Conservation (phyloP, 2,888 invertebrate species). For the Myathropa florea region DNA sequence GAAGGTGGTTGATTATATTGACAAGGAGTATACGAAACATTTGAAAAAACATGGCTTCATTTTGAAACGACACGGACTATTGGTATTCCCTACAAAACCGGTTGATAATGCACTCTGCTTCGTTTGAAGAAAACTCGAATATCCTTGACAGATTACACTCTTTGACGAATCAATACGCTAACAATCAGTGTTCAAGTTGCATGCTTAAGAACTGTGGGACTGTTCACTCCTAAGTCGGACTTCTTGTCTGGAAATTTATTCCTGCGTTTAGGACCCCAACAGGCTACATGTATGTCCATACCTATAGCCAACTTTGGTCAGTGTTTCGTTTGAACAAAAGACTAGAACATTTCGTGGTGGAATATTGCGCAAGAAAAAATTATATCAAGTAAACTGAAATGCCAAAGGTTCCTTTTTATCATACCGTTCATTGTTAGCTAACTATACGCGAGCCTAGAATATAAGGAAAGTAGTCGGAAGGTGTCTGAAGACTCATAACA, state of each 20-base stretch:
- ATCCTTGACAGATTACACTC: no score
- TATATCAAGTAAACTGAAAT: neutral
- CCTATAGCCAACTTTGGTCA: neutral
- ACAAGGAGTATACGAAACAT: neutral
- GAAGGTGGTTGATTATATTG: neutral
- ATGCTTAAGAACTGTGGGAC: no score
- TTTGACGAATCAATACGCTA: no score
- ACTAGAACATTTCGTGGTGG: neutral
- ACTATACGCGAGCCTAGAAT: neutral
- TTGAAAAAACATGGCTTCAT: neutral
- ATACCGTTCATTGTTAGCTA: neutral
- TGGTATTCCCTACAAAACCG: no score
- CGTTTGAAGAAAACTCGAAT: no score
- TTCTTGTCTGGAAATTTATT: no score
- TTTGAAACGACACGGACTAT: no score
- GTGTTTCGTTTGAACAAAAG: neutral
- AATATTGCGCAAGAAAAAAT: neutral
- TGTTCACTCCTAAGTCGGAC: no score
- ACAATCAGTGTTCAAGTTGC: no score
- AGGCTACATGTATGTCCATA: neutral
- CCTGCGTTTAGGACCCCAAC: no score
- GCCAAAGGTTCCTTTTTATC: neutral
- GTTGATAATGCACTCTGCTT: no score
- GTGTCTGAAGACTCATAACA: neutral
- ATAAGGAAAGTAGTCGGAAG: neutral